Base-by-base conservation (phyloP, 2,888 invertebrate genomes). In the Cataglyphis albicans region DNA sequence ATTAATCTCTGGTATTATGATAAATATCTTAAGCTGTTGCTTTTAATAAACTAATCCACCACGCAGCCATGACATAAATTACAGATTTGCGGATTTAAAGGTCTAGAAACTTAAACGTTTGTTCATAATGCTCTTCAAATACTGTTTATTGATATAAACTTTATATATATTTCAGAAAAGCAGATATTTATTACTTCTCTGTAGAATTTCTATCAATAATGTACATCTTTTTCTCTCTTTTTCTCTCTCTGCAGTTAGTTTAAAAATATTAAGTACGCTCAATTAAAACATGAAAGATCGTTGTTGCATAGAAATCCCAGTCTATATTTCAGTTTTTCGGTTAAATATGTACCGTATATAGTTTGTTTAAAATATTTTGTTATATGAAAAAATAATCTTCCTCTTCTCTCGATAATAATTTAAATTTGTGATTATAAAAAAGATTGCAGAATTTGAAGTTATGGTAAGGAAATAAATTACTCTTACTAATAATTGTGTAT, bases 41-140 rank as follows among this genome's bases (percentile, higher is more conserved):
- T 75, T 74, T 74, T 44, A 48, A 18, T 44, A 48, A 18, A 75
- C 25, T 64, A 75, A 75, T 64, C 48, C 25, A 25, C 21, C 18
- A 63, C 7, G 21, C 21, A 7, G 7, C 18, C 3, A 29, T 0
- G 21, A 32, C 15, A 21, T 52, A 75, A 75, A 25, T 15, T 7
- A 21, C 48, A 48, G 1, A 25, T 9, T 21, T 0, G 15, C 32
- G n/a, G 12, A 35, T 52, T 64, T 64, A 52, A 65, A 65, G n/a
- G 7, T 52, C n/a, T n/a, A 52, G 6, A 52, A 52, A 52, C n/a
- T 52, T n/a, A 52, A 52, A 52, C 18, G 15, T 12, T 18, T 15
- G 1, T 52, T 52, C n/a, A 48, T 48, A n/a, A 7, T 52, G 52
- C 44, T 18, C 5, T 15, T 48, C 18, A 48, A 48, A 12, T 7